Evolutionary conservation across 2,888 invertebrate species (phyloP), one percentile per base, ranked within the genome.

Genomic region (Mechanitis messenoides): DNA sequence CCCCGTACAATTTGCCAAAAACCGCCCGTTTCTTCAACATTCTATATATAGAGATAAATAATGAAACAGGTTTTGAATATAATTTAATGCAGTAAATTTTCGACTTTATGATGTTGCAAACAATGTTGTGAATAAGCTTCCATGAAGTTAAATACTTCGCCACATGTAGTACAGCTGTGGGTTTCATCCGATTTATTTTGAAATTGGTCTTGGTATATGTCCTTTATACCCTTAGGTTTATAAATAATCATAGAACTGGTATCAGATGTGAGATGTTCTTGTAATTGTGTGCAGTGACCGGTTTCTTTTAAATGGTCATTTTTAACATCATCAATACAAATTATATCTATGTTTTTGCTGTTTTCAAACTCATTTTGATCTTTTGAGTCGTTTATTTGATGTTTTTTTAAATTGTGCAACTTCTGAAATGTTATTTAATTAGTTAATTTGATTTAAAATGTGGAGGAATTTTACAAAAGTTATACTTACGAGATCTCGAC

Each of bases 401-500:
- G 89, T 59, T 89, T 89, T 66, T 83, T 86, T 50, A 79, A 53
- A 71, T 83, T 87, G 68, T 90, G 89, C 45, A 80, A 58, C 79
- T 84, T 88, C 89, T 90, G 84, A 46, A 87, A 87, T 20, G 61
- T 47, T 56, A 61, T 9, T 9, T 42, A 42, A 9, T 42, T 3
- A 42, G 6, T 1, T 42, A 42, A 45, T n/a, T 20, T 45, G 2
- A 56, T 28, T 50, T 12, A 47, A 2, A 62, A 54, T 45, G 45
- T 9, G n/a, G 56, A 58, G 28, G 33, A 47, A 53, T 45, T 53
- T 47, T 3, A 11, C 33, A 38, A 28, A 11, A 42, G 12, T 38
- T 45, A 47, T 60, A 79, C 82, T 83, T 63, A 92, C 92, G 76
- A 92, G 87, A 71, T 92, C 92, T 68, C 92, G 86, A 5, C 87